Evolutionary conservation across 2,113 vertebrate species (phyloP), one percentile per base, ranked within the genome.

Genomic region (Tychaedon coryphoeus): DNA sequence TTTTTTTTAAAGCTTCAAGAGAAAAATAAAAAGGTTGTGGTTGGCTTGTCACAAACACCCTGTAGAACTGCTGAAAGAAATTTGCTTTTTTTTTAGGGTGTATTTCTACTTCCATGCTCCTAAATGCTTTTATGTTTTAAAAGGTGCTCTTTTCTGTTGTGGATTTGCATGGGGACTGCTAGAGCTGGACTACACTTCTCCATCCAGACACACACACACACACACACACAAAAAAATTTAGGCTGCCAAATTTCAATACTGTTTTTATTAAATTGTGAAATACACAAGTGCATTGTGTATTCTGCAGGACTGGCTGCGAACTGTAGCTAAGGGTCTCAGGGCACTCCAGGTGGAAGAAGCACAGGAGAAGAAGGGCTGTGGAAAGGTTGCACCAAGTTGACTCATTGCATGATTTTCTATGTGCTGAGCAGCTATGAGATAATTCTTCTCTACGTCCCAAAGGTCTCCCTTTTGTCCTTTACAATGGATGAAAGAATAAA

Each of bases 1-100:
- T 89, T 86, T 93, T 90, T 67, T 82, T 48, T 64, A 79, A 95
- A 91, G 45, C 75, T 94, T 84, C 45, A 51, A 81, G n/a, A 64
- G 45, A 61, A 92, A 65, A 88, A 73, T 19, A 20, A 66, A 85
- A 90, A 78, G 2, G 34, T 81, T 85, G 34, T 28, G 61, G 38
- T 45, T 85, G 24, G 10, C 10, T 83, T 80, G 54, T 73, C 58
- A 79, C 15, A 61, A 76, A 42, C 42, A 31, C 16, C 34, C 29
- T 60, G 25, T 45, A 65, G 36, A 42, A 38, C 20, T 80, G 10
- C 10, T 18, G 61, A 75, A 88, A 87, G 42, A 64, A 89, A 61
- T 12, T 66, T 91, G 12, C 15, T 93, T 91, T n/a, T n/a, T n/a
- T n/a, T n/a, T 91, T 24, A 53, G 14, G 22, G 34, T 60, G 7